These are phyloP conservation scores for Andrena minutula DNA, from an alignment of 2,888 invertebrate species.

Conservation along the genomic window DNA sequence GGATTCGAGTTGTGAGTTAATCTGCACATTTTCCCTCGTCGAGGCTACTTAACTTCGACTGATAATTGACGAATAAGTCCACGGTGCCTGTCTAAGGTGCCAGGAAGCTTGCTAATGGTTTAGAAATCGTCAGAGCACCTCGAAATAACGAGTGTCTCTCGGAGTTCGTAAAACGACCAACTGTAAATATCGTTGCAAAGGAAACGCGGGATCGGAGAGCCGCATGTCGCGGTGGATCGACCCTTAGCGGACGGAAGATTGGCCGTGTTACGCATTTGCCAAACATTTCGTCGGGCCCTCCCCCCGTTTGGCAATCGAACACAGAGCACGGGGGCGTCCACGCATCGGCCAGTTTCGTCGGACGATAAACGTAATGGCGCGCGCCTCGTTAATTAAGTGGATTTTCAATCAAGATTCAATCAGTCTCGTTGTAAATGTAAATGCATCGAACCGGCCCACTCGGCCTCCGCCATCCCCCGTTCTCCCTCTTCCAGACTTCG, in stretches of 20 bases:
- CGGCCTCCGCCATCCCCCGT: constrained; percentile 45
- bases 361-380: constrained; percentile 79
- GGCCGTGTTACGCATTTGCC: constrained; percentile 67
- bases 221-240: constrained; percentile 59
- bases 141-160: constrained; percentile 31
- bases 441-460: constrained; percentile 69
- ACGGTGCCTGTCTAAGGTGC: neutral
- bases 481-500: constrained; percentile 40
- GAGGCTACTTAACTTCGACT: too few species aligned
- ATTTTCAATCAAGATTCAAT: constrained; percentile 83
- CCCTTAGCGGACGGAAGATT: constrained; percentile 62
- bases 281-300: constrained; percentile 55
- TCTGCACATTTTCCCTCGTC: too few species aligned
- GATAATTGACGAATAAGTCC: constrained; percentile 1
- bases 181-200: constrained; percentile 28
- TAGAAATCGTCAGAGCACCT: neutral
- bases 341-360: constrained; percentile 59
- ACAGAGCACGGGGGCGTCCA: constrained; percentile 36
- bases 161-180: constrained; percentile 10
- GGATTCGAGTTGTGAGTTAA: too few species aligned
- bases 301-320: constrained; percentile 29
- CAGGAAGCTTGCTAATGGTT: neutral
- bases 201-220: constrained; percentile 28
- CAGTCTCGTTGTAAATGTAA: constrained; percentile 82
- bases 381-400: constrained; percentile 80